Conservation (phyloP, 2,797 vertebrate genomes). For the Enteromius afrohamiltoni region DNA sequence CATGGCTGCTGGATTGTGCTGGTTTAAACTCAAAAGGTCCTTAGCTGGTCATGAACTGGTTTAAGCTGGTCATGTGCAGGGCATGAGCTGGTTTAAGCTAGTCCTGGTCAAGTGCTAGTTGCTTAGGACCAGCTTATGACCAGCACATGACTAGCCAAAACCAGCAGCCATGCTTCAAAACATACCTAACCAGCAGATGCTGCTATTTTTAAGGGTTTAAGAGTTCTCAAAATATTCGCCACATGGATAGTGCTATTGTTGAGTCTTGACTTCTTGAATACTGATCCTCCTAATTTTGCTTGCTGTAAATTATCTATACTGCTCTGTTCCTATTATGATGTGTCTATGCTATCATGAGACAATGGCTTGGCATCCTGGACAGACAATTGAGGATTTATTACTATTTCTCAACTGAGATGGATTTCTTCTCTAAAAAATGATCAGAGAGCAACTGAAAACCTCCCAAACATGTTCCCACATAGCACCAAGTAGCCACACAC, state of each 20-base stretch:
- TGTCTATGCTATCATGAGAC: not conserved
- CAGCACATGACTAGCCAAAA: no score
- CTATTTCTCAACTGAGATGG: not conserved
- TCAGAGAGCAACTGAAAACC: not conserved
- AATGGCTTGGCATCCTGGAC: constrained; percentile 21
- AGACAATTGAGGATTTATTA: constrained; percentile 20
- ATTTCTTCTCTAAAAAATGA: not conserved
- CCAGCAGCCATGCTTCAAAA: no score
- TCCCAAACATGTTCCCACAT: not conserved
- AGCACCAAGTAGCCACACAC: not conserved
- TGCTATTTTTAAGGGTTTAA: not conserved
- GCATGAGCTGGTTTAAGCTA: no score
- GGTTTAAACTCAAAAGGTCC: no score
- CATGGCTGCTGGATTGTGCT: no score
- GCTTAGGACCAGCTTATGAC: no score
- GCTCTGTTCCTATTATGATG: no score
- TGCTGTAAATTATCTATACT: not conserved
- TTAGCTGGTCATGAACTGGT: no score
- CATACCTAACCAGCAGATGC: no score
- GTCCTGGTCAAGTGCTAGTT: no score
- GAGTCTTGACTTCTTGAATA: not conserved
- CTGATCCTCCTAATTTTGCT: not conserved
- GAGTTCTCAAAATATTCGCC: not conserved
- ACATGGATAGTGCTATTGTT: not conserved
- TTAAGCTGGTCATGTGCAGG: no score